Evolutionary conservation across 2,113 vertebrate genomes (phyloP).

Genomic region (Thamnophis sirtalis): DNA sequence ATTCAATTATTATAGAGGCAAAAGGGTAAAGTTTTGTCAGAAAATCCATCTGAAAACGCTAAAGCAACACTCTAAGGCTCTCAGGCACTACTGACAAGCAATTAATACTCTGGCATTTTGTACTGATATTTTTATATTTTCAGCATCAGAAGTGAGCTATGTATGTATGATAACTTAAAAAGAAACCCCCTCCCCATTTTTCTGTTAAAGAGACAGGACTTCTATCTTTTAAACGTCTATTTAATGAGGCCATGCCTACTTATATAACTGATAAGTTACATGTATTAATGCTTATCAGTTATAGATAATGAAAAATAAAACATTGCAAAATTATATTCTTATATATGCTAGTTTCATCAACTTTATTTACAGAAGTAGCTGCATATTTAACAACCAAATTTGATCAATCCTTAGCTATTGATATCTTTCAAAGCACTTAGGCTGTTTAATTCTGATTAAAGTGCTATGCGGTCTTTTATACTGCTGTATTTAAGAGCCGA

Average conservation of each 20-base stretch:
- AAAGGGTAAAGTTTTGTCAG: conserved; percentile 18
- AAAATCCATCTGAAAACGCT: conserved; percentile 1
- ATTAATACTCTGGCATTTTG: not conserved
- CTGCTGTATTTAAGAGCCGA: not conserved
- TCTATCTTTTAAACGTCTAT: no score
- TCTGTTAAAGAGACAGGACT: not conserved
- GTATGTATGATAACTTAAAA: not conserved
- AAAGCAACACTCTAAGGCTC: not conserved
- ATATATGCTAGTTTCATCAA: not conserved
- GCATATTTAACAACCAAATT: conserved; percentile 13
- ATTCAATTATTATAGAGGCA: conserved; percentile 17
- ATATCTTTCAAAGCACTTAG: not conserved
- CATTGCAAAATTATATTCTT: not conserved
- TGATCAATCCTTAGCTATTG: not conserved
- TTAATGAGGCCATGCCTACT: not conserved
- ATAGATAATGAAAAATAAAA: not conserved
- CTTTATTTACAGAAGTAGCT: not conserved
- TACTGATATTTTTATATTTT: not conserved
- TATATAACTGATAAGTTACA: not conserved
- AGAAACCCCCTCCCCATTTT: not conserved
- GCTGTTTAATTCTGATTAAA: conserved; percentile 1
- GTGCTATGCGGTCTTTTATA: not conserved
- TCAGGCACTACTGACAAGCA: not conserved
- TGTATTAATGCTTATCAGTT: conserved; percentile 17
- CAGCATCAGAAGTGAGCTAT: not conserved